Evolutionary conservation across 2,797 vertebrate species (phyloP).

Genomic region (Eremophila alpestris): DNA sequence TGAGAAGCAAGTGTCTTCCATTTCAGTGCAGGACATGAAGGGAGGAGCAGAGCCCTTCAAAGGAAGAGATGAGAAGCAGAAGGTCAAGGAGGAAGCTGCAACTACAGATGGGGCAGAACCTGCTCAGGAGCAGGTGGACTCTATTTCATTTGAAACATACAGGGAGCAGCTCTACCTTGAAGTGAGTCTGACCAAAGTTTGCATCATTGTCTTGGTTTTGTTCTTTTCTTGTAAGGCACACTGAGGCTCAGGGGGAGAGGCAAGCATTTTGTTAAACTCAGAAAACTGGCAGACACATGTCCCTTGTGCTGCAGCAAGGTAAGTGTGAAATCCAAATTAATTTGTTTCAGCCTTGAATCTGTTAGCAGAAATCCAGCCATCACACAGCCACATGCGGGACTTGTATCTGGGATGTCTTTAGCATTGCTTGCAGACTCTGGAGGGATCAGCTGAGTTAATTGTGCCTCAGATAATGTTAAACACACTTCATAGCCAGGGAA

Average conservation of each 20-base stretch:
- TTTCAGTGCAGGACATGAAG: neutral
- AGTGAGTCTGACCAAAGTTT: conserved; percentile 54
- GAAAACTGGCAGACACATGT: neutral
- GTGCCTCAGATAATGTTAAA: conserved; percentile 43
- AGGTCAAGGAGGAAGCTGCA: conserved; percentile 5
- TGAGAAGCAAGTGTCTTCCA: conserved; percentile 36
- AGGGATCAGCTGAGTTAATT: conserved; percentile 55
- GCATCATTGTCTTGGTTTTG: neutral
- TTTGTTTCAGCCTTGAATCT: neutral
- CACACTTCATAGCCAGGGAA: conserved; percentile 43
- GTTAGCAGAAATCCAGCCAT: neutral
- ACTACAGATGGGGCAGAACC: neutral
- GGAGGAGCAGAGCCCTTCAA: neutral
- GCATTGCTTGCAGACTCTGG: neutral
- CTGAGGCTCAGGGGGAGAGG: neutral
- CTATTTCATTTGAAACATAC: conserved; percentile 69
- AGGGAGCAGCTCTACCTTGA: conserved; percentile 70
- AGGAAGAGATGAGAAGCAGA: conserved; percentile 67
- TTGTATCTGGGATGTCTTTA: conserved; percentile 44
- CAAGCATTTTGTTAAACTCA: neutral
- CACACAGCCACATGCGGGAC: neutral
- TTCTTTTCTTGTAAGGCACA: neutral
- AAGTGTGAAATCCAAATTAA: neutral
- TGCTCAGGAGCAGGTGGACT: conserved; percentile 45
- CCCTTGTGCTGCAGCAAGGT: neutral